A percentile compares a stretch with the other conserved stretches of the same genome.
These are phyloP conservation scores for Spinus olivaceus DNA, from an alignment of 2,797 vertebrate genomes.

Conservation along the genomic window DNA sequence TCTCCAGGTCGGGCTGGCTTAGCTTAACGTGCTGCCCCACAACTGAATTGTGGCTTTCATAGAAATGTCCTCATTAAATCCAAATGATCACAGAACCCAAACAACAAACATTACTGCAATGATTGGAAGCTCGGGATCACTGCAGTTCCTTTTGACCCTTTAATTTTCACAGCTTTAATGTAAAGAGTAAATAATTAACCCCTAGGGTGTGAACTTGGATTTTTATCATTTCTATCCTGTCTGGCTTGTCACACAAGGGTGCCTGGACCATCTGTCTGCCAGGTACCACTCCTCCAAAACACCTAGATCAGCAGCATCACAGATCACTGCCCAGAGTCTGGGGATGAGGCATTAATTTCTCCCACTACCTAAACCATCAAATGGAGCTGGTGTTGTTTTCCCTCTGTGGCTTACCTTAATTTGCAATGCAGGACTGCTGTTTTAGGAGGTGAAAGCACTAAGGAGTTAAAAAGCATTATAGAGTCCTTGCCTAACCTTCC, in stretches of 20 bases:
- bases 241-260: background rate
- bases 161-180: background rate
- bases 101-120: background rate
- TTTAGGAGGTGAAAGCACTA: background rate
- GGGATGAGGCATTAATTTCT: background rate
- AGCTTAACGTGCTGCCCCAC: fast-evolving
- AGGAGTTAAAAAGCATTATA: background rate
- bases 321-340: background rate
- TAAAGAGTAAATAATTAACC: background rate
- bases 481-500: background rate
- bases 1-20: background rate
- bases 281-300: background rate
- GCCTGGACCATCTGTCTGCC: background rate
- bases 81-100: background rate
- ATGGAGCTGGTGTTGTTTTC: background rate
- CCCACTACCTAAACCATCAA: background rate
- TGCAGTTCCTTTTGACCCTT: background rate
- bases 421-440: background rate
- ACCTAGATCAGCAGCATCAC: background rate
- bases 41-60: constrained; percentile 32
- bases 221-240: background rate
- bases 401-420: background rate
- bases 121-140: background rate
- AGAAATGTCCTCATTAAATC: constrained; percentile 25
- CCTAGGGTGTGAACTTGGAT: background rate